phyloP scores from a whole-genome alignment of 2,888 invertebrate genomes.

The Pseudanteris insignis region DNA sequence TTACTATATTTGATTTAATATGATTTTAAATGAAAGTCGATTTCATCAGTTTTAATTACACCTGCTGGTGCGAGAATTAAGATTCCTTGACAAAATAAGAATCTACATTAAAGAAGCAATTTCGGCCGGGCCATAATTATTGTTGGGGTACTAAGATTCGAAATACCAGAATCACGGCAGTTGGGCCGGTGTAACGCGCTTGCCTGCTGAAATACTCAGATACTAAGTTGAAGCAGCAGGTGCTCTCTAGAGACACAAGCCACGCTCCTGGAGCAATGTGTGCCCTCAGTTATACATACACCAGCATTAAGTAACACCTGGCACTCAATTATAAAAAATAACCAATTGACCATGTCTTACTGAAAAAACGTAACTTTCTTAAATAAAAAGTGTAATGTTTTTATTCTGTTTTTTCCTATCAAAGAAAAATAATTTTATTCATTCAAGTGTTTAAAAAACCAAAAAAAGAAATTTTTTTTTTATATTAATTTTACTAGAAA shows the following conservation, averaged over 20 bases:
- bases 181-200: conserved; percentile 22
- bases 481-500: too few species aligned
- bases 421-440: too few species aligned
- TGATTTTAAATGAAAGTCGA: too few species aligned
- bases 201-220: conserved; percentile 25
- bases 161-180: conserved; percentile 27
- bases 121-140: background rate
- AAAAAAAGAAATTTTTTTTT: too few species aligned
- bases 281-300: conserved; percentile 12
- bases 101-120: too few species aligned
- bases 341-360: conserved; percentile 2
- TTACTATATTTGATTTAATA: too few species aligned
- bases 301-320: conserved; percentile 29
- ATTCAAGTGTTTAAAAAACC: too few species aligned
- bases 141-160: conserved; percentile 21
- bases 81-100: too few species aligned
- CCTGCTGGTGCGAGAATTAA: too few species aligned
- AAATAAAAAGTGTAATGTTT: background rate
- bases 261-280: conserved; percentile 19
- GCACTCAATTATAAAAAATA: conserved; percentile 15
- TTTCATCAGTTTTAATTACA: too few species aligned
- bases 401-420: too few species aligned
- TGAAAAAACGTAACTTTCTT: conserved; percentile 2
- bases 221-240: conserved; percentile 40
- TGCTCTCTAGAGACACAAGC: conserved; percentile 20